Percentiles rank a stretch among this genome's conserved stretches.
Evolutionary conservation across 2,888 invertebrate species (phyloP).

Genomic region (Agrotis puta): DNA sequence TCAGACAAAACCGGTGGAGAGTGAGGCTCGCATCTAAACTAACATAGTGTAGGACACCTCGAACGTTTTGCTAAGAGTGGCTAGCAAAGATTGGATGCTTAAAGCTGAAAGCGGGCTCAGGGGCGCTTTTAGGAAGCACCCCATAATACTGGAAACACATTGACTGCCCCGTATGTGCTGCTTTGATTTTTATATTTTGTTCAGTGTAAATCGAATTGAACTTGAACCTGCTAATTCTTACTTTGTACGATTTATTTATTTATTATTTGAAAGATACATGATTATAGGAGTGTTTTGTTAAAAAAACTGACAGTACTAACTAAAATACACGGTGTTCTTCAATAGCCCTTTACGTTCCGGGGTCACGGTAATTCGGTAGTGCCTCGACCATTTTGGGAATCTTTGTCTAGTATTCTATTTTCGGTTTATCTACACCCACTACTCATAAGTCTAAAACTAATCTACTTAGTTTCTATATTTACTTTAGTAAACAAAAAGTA

Average conservation of each 20-base stretch:
- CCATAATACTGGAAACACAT: conserved; percentile 28
- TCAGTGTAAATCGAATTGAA: not conserved
- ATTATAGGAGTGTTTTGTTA: not conserved
- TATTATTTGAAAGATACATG: not conserved
- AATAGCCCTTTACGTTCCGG: too few relatives aligned
- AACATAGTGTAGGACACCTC: conserved; percentile 39
- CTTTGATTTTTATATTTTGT: conserved; percentile 17
- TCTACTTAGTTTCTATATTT: not conserved
- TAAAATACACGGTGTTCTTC: too few relatives aligned
- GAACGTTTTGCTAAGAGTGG: conserved; percentile 50
- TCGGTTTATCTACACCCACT: not conserved
- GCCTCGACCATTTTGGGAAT: too few relatives aligned
- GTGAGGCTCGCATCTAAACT: conserved; percentile 46
- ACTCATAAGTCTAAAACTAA: not conserved
- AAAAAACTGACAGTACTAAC: too few relatives aligned
- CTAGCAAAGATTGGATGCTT: conserved; percentile 54
- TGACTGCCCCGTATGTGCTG: conserved; percentile 3
- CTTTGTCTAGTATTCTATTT: not conserved
- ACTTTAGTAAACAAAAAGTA: conserved; percentile 9
- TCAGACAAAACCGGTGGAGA: conserved; percentile 44
- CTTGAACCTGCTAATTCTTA: not conserved
- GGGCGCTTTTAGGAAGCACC: conserved; percentile 25
- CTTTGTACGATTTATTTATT: too few relatives aligned
- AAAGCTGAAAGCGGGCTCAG: conserved; percentile 45
- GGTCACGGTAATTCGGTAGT: too few relatives aligned